phyloP scores from a whole-genome alignment of 2,888 invertebrate species.

The Isoperla grammatica region DNA sequence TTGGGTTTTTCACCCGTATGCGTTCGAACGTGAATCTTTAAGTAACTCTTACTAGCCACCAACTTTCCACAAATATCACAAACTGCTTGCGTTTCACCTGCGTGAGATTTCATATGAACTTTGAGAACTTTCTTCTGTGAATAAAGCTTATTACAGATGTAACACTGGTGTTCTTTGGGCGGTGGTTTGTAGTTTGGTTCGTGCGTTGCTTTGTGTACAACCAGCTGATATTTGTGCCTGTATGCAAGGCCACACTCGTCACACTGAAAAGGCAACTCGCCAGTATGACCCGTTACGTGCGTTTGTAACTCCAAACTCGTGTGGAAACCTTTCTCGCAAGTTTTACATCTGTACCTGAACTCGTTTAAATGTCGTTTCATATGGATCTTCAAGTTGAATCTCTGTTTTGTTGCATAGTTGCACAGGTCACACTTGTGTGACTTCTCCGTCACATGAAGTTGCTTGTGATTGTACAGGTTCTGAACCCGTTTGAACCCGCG shows the following conservation, averaged over 20 bases:
- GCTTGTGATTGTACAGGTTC: constrained; percentile 24
- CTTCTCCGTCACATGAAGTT: constrained; percentile 26
- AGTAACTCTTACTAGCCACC: constrained; percentile 53
- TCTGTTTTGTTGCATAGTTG: constrained; percentile 44
- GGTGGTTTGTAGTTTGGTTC: constrained; percentile 36
- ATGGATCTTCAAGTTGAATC: constrained; percentile 49
- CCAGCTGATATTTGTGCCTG: constrained; percentile 35
- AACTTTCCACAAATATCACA: constrained; percentile 52
- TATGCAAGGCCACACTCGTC: constrained; percentile 46
- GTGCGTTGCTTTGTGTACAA: constrained; percentile 42
- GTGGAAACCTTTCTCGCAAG: constrained; percentile 52
- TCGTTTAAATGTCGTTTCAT: constrained; percentile 52
- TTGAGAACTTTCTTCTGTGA: constrained; percentile 41
- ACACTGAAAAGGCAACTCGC: constrained; percentile 49
- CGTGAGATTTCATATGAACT: constrained; percentile 43
- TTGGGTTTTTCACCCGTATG: constrained; percentile 59
- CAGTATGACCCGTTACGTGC: constrained; percentile 54
- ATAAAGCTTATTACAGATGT: constrained; percentile 42
- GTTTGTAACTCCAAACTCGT: constrained; percentile 49
- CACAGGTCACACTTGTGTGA: constrained; percentile 39
- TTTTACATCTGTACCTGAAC: constrained; percentile 50
- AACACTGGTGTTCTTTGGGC: constrained; percentile 42
- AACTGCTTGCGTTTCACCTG: constrained; percentile 10
- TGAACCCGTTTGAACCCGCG: constrained; percentile 36
- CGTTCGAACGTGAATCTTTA: constrained; percentile 56